Percentiles rank a stretch among this genome's conserved stretches.
Evolutionary conservation across 2,888 invertebrate genomes (phyloP).

Genomic region (Andrena hattorfiana): DNA sequence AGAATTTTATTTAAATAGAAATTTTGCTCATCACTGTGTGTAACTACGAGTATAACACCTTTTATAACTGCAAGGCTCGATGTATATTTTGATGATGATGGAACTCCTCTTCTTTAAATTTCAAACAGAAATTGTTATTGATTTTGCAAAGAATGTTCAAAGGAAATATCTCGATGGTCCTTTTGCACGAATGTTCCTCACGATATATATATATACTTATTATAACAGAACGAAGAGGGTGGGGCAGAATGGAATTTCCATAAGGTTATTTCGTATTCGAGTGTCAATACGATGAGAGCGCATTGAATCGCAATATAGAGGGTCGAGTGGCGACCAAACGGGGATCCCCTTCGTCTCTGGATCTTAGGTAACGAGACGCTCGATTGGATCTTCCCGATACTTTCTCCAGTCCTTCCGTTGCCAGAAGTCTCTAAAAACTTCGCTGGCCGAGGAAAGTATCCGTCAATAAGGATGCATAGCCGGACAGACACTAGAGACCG

Average conservation of each 20-base stretch:
- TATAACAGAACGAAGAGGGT: not conserved
- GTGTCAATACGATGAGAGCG: conserved; percentile 51
- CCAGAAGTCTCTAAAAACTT: conserved; percentile 61
- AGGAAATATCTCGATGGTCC: not conserved
- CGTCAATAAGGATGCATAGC: conserved; percentile 67
- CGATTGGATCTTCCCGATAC: conserved; percentile 69
- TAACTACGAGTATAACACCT: not conserved
- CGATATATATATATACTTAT: conserved; percentile 11
- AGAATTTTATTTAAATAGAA: not conserved
- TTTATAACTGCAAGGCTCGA: not conserved
- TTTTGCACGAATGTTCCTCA: not conserved
- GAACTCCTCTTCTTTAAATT: not conserved
- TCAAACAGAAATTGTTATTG: not conserved
- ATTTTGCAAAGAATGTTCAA: not conserved
- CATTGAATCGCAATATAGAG: conserved; percentile 67
- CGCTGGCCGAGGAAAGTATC: conserved; percentile 53
- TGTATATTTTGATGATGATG: not conserved
- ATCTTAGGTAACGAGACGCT: conserved; percentile 69
- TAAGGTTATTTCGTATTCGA: conserved; percentile 50
- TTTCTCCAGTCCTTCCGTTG: conserved; percentile 47
- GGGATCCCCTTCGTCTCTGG: conserved; percentile 43
- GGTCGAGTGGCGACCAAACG: conserved; percentile 57
- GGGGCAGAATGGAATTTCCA: conserved; percentile 32
- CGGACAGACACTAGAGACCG: conserved; percentile 53
- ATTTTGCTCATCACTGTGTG: no score